Evolutionary conservation across 2,888 invertebrate species (phyloP).

Genomic region (Athalia circularis): DNA sequence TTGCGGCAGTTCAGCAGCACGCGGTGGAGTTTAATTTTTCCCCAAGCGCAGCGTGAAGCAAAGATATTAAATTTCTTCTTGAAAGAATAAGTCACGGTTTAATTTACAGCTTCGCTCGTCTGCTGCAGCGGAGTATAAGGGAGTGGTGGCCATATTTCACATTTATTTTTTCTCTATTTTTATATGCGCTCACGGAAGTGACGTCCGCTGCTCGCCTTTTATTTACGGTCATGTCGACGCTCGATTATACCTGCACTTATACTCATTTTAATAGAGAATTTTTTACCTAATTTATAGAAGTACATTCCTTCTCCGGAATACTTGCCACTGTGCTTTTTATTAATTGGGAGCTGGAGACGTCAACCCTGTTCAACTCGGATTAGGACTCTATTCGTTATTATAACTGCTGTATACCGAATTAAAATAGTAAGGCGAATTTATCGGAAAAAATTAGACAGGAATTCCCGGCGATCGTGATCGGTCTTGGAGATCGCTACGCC

Average conservation of each 20-base stretch:
- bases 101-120: conserved; percentile 70
- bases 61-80: conserved; percentile 69
- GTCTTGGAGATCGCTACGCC: conserved; percentile 4
- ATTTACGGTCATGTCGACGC: conserved; percentile 46
- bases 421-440: no score
- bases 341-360: conserved; percentile 24
- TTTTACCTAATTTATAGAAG: conserved; percentile 32
- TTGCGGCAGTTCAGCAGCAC: no score
- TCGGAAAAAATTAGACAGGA: no score
- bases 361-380: background rate
- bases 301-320: background rate
- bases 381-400: conserved; percentile 18
- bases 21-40: conserved; percentile 60
- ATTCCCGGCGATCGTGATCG: no score
- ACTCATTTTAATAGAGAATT: background rate
- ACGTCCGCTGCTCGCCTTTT: conserved; percentile 41
- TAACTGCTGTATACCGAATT: background rate
- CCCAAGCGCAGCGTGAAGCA: conserved; percentile 69
- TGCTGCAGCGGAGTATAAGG: conserved; percentile 53
- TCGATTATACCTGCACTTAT: conserved; percentile 11
- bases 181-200: conserved; percentile 48
- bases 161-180: conserved; percentile 35
- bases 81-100: conserved; percentile 68
- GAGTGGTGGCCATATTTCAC: conserved; percentile 40
- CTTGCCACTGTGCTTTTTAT: conserved; percentile 26